phyloP scores from a whole-genome alignment of 92 coral and sea anemone genomes.

The Palythoa caribaeorum region DNA sequence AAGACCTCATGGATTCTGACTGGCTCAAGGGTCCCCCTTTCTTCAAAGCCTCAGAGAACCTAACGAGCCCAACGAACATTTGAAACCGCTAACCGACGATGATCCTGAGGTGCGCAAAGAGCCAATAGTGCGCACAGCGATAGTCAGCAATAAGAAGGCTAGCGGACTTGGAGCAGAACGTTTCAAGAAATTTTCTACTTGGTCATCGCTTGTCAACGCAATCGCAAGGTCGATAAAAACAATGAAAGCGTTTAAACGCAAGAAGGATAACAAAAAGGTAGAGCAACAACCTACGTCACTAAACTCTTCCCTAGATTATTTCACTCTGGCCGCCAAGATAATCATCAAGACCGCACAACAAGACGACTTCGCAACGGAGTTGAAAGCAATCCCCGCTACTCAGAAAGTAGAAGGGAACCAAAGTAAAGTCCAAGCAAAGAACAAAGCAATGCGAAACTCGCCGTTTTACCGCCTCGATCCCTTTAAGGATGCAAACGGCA shows the following conservation, averaged over 20 bases:
- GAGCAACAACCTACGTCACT: no score
- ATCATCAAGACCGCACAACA: no score
- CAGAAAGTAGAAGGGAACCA: no score
- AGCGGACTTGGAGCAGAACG: neutral
- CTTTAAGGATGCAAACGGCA: conserved; percentile 25
- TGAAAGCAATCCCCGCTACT: no score
- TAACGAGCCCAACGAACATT: neutral
- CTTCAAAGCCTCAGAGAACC: neutral
- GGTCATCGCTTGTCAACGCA: neutral
- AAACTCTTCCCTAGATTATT: no score
- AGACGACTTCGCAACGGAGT: no score
- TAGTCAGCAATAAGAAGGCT: neutral
- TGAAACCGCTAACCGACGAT: neutral
- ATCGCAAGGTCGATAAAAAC: neutral
- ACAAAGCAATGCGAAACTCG: neutral
- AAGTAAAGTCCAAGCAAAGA: no score
- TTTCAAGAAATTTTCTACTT: neutral
- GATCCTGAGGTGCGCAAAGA: conserved; percentile 21
- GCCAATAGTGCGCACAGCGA: neutral
- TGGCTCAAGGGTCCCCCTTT: conserved; percentile 32
- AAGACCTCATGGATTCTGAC: neutral
- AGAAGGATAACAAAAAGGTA: neutral
- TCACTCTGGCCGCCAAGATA: no score
- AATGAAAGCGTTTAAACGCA: neutral
- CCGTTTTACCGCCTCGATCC: conserved; percentile 29